Evolutionary conservation across 2,797 vertebrate genomes (phyloP).

Genomic region (Mus caroli): DNA sequence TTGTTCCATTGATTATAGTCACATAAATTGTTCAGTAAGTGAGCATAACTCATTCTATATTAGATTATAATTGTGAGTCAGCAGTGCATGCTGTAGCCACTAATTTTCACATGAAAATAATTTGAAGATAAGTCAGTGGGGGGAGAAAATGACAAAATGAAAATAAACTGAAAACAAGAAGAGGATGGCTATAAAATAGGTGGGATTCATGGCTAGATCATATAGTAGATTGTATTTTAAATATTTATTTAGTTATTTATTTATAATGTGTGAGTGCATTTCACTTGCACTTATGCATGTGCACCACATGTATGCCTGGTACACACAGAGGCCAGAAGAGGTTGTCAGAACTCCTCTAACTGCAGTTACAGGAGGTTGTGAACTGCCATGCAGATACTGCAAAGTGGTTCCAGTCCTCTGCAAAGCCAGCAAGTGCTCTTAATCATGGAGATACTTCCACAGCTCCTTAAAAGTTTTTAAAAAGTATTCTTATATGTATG

Average conservation of each 20-base stretch:
- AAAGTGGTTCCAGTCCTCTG: neutral
- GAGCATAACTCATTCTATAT: constrained; percentile 4
- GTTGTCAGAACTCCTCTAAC: neutral
- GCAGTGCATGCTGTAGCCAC: neutral
- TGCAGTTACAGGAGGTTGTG: neutral
- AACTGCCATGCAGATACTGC: neutral
- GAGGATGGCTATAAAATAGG: neutral
- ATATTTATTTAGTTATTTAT: too few relatives aligned
- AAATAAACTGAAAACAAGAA: neutral
- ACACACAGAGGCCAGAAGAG: neutral
- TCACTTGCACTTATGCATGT: neutral
- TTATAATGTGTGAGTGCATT: neutral
- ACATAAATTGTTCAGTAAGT: neutral
- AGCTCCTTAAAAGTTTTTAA: neutral
- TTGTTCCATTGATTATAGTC: neutral
- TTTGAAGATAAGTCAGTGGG: neutral
- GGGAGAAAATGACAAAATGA: neutral
- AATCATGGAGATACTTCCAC: neutral
- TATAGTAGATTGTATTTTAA: neutral
- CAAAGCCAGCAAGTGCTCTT: neutral
- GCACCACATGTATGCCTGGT: neutral
- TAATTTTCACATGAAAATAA: constrained; percentile 9
- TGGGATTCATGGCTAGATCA: neutral
- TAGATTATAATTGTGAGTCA: constrained; percentile 4
- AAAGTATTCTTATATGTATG: neutral